Evolutionary conservation across 2,113 vertebrate genomes (phyloP), one percentile per base, ranked within the genome.

Genomic region (human): DNA sequence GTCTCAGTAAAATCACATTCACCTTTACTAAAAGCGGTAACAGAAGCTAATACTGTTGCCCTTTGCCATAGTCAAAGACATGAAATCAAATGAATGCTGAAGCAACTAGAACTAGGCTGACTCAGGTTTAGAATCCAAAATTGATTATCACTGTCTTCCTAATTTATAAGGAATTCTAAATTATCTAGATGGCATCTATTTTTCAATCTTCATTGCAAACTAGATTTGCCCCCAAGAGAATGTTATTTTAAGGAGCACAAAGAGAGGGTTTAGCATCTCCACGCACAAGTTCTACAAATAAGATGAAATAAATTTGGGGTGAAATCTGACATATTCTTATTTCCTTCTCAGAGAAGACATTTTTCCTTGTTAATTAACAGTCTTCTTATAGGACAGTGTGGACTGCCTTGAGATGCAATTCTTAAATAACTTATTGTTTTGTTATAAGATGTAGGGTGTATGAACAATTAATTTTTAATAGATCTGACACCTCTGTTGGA

Each of bases 381-480:
- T 64, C 27, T 32, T 78, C 78, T 20, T 43, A 45, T 20, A 64
- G 23, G 61, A 20, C 50, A 68, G 52, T 55, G 86, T 3, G 72
- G 61, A 48, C 61, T 2, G n/a, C 52, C 30, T 66, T 92, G 25
- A 45, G 38, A 83, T 20, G 23, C 20, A 68, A 64, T 89, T 94
- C 75, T 93, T 87, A 89, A 86, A 83, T 55, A 50, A 25, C 4
- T 61, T 73, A 93, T 57, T 93, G 89, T 78, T 97, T 85, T 94
- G 23, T 64, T 83, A 81, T 78, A 90, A 93, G 88, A 59, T 55
- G 70, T 91, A 89, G 32, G 27, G 52, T 43, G 4, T 40, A 50
- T 17, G n/a, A 94, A 57, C 3, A 32, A 70, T 89, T 91, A 66
- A 79, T 76, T 97, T 85, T 91, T 83, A 93, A 92, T 80, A 96